A percentile compares a stretch with the other conserved stretches of the same genome.
Evolutionary conservation across 2,113 vertebrate genomes (phyloP).

Genomic region (Prunella fulvescens): DNA sequence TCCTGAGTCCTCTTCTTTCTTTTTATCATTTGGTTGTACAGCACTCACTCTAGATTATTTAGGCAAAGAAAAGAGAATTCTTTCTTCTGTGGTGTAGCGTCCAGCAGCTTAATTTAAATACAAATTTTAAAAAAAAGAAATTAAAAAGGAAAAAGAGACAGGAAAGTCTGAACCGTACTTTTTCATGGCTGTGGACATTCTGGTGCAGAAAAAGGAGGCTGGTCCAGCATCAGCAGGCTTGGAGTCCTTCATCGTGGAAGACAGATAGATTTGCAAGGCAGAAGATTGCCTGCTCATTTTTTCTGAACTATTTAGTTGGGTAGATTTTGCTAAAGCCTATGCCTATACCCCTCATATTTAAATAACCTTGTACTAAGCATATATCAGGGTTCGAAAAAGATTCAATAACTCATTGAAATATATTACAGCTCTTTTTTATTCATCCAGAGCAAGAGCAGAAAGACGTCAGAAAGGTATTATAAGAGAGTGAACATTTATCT

Average conservation of each 20-base stretch:
- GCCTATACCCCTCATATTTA: slow-evolving; percentile 7
- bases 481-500: background rate
- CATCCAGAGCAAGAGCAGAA: background rate
- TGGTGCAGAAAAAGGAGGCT: background rate
- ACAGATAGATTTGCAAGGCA: slow-evolving; percentile 35
- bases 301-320: slow-evolving; percentile 29
- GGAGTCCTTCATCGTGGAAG: background rate
- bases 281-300: background rate
- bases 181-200: background rate
- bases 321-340: slow-evolving; percentile 21
- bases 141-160: background rate
- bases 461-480: background rate
- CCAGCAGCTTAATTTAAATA: background rate
- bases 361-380: background rate
- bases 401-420: background rate
- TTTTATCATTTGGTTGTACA: background rate
- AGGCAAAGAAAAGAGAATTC: background rate
- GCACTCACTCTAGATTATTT: background rate
- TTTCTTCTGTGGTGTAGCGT: background rate
- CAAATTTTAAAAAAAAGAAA: background rate
- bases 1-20: background rate
- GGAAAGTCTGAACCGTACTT: background rate
- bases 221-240: background rate
- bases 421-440: background rate
- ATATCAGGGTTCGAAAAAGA: background rate